phyloP scores from a whole-genome alignment of 2,797 vertebrate species.

The Crocodylus rhombifer region DNA sequence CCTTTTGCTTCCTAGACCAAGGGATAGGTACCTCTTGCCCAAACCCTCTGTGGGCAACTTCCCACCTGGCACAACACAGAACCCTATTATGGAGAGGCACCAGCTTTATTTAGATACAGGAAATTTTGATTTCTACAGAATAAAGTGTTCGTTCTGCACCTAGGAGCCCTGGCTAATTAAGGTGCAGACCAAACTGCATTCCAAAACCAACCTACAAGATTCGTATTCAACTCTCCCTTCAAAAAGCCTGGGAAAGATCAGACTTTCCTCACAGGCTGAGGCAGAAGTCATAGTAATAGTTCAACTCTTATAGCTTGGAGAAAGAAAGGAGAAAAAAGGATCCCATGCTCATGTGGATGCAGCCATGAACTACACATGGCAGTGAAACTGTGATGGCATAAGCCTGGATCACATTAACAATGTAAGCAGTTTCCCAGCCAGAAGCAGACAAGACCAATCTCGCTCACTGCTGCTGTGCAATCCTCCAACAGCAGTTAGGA shows the following conservation, averaged over 20 bases:
- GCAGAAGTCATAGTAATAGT: too few relatives aligned
- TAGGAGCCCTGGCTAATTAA: neutral
- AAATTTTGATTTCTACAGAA: neutral
- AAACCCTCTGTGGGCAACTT: neutral
- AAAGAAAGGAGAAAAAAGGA: neutral
- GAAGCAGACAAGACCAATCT: neutral
- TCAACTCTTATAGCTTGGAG: neutral
- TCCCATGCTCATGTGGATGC: neutral
- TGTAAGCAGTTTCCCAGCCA: neutral
- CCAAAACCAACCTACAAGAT: neutral
- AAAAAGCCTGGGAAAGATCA: too few relatives aligned
- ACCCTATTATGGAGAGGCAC: neutral
- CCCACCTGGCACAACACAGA: neutral
- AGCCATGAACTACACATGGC: too few relatives aligned
- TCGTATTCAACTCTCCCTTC: neutral
- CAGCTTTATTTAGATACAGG: too few relatives aligned
- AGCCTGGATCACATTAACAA: neutral
- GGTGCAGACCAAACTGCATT: neutral
- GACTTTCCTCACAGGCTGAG: too few relatives aligned
- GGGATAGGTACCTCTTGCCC: neutral
- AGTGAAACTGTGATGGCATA: neutral
- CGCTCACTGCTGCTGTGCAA: too few relatives aligned
- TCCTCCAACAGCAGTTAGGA: neutral
- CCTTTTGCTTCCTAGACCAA: neutral
- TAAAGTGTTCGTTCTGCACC: neutral